Evolutionary conservation across 2,888 invertebrate species (phyloP).

Genomic region (Acanthosepion lycidas): DNA sequence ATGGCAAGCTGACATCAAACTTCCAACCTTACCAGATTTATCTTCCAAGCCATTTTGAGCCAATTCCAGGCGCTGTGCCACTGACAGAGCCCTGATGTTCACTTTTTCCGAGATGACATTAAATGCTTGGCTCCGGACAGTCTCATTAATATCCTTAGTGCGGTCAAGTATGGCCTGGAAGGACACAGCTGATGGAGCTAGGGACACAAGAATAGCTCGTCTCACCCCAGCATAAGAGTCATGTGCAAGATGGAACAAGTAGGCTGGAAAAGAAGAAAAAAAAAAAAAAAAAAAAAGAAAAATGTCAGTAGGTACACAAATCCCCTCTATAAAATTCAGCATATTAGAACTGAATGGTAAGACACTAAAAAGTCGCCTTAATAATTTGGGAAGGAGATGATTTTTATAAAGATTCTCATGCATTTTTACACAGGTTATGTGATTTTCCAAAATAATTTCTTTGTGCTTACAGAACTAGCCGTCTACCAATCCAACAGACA

Average conservation of each 20-base stretch:
- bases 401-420: neutral
- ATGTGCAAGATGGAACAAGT: constrained; percentile 70
- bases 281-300: no score
- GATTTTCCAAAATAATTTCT: neutral
- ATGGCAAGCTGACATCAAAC: no score
- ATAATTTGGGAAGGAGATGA: neutral
- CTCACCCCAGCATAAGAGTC: constrained; percentile 86
- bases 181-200: constrained; percentile 84
- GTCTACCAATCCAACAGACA: no score
- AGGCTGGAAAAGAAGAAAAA: constrained; percentile 62
- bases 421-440: neutral
- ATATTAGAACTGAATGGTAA: no score
- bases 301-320: no score
- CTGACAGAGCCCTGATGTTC: constrained; percentile 79
- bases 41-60: constrained; percentile 81
- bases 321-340: no score
- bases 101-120: constrained; percentile 77
- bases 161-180: constrained; percentile 83
- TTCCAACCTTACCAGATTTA: constrained; percentile 76
- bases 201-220: constrained; percentile 82
- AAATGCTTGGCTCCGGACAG: constrained; percentile 81
- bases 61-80: constrained; percentile 80
- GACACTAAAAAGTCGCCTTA: no score
- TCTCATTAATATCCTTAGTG: constrained; percentile 85
- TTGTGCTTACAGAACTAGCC: no score